Evolutionary conservation across 1,140 invertebrate genomes (phyloP).

Genomic region (Acromyrmex charruanus): DNA sequence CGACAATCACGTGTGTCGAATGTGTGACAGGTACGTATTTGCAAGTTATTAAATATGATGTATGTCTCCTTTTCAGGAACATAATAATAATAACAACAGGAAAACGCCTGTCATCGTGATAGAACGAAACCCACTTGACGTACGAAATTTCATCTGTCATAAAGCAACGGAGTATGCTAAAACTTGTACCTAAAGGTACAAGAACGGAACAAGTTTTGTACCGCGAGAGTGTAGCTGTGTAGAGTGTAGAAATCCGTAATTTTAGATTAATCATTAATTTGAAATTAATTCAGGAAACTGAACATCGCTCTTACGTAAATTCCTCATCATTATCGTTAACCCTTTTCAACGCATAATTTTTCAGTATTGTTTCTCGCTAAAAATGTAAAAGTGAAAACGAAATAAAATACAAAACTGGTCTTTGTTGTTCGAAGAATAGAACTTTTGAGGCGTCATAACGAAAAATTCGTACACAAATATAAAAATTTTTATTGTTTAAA

Average conservation of each 20-base stretch:
- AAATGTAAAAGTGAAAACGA: too few species aligned
- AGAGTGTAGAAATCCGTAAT: neutral
- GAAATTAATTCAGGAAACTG: neutral
- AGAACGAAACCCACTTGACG: conserved; percentile 3
- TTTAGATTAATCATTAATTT: neutral
- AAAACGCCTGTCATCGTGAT: conserved; percentile 28
- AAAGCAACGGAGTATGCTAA: neutral
- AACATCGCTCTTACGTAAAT: neutral
- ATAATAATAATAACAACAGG: conserved; percentile 27
- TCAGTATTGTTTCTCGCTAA: too few species aligned
- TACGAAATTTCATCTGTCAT: conserved; percentile 10
- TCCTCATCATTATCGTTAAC: neutral
- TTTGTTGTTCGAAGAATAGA: too few species aligned
- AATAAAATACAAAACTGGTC: too few species aligned
- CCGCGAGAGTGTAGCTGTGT: neutral
- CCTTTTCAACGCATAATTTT: too few species aligned
- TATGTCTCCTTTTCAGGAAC: conserved; percentile 27
- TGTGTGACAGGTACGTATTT: conserved; percentile 34
- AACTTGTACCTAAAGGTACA: neutral
- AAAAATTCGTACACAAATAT: too few species aligned
- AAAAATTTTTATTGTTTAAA: too few species aligned
- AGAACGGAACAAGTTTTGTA: neutral
- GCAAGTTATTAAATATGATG: conserved; percentile 11
- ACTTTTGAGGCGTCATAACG: too few species aligned
- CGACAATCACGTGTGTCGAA: conserved; percentile 47